Conservation (phyloP, 37 sponge, comb jelly and placozoan genomes). For the Amphimedon queenslandica region DNA sequence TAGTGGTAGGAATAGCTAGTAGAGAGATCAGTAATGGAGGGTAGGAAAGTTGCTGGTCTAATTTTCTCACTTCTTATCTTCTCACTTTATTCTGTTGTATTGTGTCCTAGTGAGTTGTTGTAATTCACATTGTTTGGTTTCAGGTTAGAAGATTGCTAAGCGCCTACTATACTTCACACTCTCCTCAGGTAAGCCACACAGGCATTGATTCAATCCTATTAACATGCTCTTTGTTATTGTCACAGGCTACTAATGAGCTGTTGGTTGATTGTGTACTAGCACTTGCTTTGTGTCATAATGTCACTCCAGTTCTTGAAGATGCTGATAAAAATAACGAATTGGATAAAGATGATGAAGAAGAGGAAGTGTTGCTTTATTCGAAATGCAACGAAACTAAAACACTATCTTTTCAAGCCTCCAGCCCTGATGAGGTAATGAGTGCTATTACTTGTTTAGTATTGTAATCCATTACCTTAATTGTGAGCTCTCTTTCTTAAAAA, state of each 20-base stretch:
- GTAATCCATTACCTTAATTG: not conserved
- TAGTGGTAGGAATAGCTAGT: too few relatives aligned
- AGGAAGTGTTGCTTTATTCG: conserved; percentile 33
- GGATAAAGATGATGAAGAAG: conserved; percentile 14
- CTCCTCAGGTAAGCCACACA: too few relatives aligned
- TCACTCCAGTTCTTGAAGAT: conserved; percentile 70
- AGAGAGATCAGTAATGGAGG: too few relatives aligned
- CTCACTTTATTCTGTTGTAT: too few relatives aligned
- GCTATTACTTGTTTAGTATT: not conserved
- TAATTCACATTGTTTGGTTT: too few relatives aligned
- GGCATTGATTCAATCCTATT: not conserved
- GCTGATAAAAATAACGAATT: not conserved
- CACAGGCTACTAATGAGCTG: not conserved
- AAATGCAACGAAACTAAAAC: not conserved
- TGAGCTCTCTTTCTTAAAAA: too few relatives aligned
- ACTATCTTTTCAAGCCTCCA: conserved; percentile 85
- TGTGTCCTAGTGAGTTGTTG: too few relatives aligned
- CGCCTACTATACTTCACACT: too few relatives aligned
- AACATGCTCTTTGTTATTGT: not conserved
- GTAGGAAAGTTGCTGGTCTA: too few relatives aligned
- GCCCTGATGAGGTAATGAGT: conserved; percentile 84
- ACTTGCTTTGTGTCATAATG: conserved; percentile 90
- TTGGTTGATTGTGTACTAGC: conserved; percentile 79
- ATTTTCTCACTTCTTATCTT: too few relatives aligned
- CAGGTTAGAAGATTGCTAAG: too few relatives aligned